These are phyloP conservation scores for Hippocampus comes DNA, from an alignment of 2,113 vertebrate species.

Conservation along the genomic window DNA sequence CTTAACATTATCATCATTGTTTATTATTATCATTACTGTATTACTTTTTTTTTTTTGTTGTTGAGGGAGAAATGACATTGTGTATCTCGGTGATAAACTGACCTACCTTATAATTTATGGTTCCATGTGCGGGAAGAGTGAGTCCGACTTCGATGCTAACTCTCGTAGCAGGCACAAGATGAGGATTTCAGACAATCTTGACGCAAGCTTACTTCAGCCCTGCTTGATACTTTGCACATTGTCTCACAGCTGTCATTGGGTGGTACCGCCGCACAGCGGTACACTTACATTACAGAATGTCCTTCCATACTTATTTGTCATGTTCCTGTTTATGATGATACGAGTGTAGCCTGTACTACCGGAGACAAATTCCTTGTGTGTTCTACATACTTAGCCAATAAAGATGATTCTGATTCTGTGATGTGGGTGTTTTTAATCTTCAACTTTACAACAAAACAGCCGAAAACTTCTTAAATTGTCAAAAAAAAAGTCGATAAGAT, in stretches of 20 bases:
- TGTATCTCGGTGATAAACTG: background rate
- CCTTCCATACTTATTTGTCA: no score
- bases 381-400: no score
- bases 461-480: background rate
- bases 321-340: no score
- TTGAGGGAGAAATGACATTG: background rate
- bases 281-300: no score
- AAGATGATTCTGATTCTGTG: no score
- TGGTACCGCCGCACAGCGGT: no score
- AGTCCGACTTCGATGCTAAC: background rate
- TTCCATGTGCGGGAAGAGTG: background rate
- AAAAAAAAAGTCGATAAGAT: background rate
- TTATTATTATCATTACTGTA: background rate
- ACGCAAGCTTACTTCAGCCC: no score
- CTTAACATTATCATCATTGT: background rate
- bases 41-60: background rate
- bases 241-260: no score
- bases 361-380: no score
- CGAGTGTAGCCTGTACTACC: no score
- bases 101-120: background rate
- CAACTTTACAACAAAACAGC: background rate
- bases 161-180: background rate
- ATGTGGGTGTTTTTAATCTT: no score
- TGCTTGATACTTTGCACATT: no score
- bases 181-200: background rate